Base-by-base conservation (phyloP, 2,797 vertebrate genomes). In the Anomalospiza imberbis region DNA sequence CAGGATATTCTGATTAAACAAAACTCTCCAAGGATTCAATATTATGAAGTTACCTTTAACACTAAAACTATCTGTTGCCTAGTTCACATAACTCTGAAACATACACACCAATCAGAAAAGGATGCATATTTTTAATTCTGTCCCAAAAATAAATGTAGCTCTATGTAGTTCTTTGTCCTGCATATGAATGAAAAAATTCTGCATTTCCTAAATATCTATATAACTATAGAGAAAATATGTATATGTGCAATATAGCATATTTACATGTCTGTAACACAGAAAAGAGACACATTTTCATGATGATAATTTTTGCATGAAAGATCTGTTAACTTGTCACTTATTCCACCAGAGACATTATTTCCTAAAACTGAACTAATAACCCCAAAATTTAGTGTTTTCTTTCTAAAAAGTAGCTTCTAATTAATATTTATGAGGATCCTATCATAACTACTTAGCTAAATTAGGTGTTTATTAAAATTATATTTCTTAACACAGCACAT, bases 401-500 rank as follows among this genome's bases (percentile, higher is more conserved):
- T 92, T 86, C 57, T 3, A 76, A 68, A 45, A 68, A 44, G 45
- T 18, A 65, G 25, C 36, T 87, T 86, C 60, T 38, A 63, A 55
- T 60, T 79, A 58, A 32, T 57, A 87, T 66, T 81, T 77, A 68
- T 55, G 18, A 79, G 24, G 47, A 91, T 79, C n/a, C 65, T 24
- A 51, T 19, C 17, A 34, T n/a, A 62, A 58, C 19, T 58, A 87
- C 40, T 91, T 45, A 89, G 34, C 26, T 93, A 79, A 85, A 58
- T 82, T 83, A 89, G 42, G 67, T 38, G 34, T 73, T 67, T 13
- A 74, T 71, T 75, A 62, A 92, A 54, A 24, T 89, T 85, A 21
- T 12, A 87, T 95, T 88, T 92, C 48, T 87, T 87, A 92, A 91
- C 42, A 88, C 6, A 78, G 75, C 51, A 91, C 71, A 62, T 50